Evolutionary conservation across 2,797 vertebrate species (phyloP).

Genomic region (Notolabrus celidotus): DNA sequence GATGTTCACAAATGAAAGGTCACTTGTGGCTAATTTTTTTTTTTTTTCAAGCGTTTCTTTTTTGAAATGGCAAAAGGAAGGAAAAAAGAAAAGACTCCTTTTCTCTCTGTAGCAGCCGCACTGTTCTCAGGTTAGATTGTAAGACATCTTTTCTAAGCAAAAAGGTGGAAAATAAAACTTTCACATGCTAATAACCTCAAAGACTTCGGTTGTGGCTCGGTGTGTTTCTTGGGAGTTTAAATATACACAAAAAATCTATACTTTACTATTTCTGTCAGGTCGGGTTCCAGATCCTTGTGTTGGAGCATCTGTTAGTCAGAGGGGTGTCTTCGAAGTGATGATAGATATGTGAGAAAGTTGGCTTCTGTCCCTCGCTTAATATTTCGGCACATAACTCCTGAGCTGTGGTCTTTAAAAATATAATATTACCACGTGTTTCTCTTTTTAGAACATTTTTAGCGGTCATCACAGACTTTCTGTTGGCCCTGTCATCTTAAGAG

Average conservation of each 20-base stretch:
- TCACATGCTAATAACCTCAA: slow-evolving; percentile 60
- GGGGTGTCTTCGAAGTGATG: neutral
- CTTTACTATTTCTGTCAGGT: neutral
- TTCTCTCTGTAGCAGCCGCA: slow-evolving; percentile 76
- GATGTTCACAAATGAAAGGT: slow-evolving; percentile 72
- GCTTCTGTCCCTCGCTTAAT: neutral
- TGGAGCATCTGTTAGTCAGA: neutral
- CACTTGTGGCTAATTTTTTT: slow-evolving; percentile 54
- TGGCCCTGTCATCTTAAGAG: neutral
- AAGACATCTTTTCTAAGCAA: slow-evolving; percentile 80
- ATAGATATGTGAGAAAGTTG: neutral
- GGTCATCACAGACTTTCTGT: no score
- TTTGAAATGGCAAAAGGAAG: slow-evolving; percentile 67
- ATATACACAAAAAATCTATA: neutral
- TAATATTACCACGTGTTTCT: no score
- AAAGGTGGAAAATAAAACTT: slow-evolving; percentile 77
- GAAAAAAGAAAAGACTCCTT: slow-evolving; percentile 24
- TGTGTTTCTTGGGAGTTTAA: slow-evolving; percentile 11
- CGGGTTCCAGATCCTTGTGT: slow-evolving; percentile 2
- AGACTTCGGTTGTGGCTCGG: slow-evolving; percentile 50
- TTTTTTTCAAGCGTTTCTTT: slow-evolving; percentile 38
- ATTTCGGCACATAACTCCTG: neutral
- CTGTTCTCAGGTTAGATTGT: slow-evolving; percentile 82
- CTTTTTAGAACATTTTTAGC: no score
- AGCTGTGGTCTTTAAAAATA: neutral